Base-by-base conservation (phyloP, 1,140 invertebrate genomes). In the Bicyclus anynana region DNA sequence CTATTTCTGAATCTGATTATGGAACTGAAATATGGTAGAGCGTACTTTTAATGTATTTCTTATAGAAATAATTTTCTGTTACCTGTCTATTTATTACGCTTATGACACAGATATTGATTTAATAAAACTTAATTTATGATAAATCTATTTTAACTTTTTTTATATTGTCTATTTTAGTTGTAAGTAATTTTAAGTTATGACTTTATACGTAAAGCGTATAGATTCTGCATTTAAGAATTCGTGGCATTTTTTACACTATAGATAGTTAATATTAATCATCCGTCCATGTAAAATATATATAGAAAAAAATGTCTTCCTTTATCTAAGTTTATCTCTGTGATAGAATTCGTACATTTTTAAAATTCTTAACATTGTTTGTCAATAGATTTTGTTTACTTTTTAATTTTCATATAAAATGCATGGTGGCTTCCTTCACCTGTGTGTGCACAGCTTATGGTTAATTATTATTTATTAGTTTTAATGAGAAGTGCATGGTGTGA, bases 11-110 rank as follows among this genome's bases (percentile, higher is more conserved):
- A 72, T 91, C 91, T 1, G 87, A 90, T 33, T 91, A 90, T 58
- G 93, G 93, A 57, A 94, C 93, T 21, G 94, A 95, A 87, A 94
- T 95, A 69, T 95, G 94, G 94, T 95, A 90, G 83, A 47, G n/a
- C 10, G 29, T 33, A 33, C 7, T 33, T 33, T 12, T 12, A 33
- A 12, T 33, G 29, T 33, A 33, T 33, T 10, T 33, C n/a, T 33
- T 33, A n/a, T 51, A 27, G n/a, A 46, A 10, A 33, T 50, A 57
- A 9, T 20, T 68, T 58, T 40, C 38, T 62, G 68, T 76, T 77
- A 77, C 72, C 72, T 63, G 56, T 18, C 53, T 50, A 42, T 49
- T 54, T 53, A 65, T 51, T 77, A 77, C 72, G 74, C 74, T 77
- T 72, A 74, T 77, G 67, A 72, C 53, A 49, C 35, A 57, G 13